Conservation (phyloP, 64 coral and sea anemone species). For the Cladopsammia gracilis region DNA sequence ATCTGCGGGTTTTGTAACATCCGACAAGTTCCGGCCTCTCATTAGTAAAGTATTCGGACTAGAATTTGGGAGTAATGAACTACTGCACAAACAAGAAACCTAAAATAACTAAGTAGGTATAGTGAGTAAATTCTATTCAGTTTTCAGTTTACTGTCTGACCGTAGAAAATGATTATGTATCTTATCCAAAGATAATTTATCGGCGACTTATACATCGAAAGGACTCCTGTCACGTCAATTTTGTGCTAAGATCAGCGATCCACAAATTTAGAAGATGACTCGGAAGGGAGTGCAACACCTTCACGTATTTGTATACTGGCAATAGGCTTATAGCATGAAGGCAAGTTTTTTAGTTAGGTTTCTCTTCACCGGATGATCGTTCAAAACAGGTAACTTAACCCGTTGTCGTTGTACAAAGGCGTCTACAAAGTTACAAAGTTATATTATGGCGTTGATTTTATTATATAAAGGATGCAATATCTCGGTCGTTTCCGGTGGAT, state of each 20-base stretch:
- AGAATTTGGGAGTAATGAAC: no score
- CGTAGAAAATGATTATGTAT: background rate
- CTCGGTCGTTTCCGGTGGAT: background rate
- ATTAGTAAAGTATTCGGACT: background rate
- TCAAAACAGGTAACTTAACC: background rate
- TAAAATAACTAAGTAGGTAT: no score
- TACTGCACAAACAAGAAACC: background rate
- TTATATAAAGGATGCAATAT: background rate
- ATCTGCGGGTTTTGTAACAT: background rate
- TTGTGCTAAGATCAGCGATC: conserved; percentile 16
- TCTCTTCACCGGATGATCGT: background rate
- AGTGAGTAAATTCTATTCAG: no score
- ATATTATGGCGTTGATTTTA: background rate
- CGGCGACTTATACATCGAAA: background rate
- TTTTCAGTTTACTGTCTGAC: background rate
- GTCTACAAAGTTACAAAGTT: no score
- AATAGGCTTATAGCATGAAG: background rate
- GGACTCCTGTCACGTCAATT: conserved; percentile 12
- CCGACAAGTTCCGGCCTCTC: background rate
- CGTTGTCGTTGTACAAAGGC: background rate
- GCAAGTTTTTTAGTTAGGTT: background rate
- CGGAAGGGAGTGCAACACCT: conserved; percentile 44
- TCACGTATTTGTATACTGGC: background rate
- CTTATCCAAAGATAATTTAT: background rate
- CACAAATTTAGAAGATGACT: conserved; percentile 20